Evolutionary conservation across 2,888 invertebrate species (phyloP).

Genomic region (Drosophila fungiperda): DNA sequence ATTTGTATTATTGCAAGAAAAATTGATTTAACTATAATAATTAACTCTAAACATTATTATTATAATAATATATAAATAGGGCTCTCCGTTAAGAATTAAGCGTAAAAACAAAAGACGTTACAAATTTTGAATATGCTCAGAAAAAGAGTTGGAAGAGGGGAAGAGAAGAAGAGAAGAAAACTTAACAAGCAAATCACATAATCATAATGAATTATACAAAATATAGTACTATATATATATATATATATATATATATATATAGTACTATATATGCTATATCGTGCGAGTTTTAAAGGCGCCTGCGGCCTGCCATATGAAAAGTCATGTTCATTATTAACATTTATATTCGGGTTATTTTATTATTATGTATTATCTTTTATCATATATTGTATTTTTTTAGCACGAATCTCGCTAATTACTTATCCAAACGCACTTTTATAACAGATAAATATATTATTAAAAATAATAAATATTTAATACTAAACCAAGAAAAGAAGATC

Average conservation of each 20-base stretch:
- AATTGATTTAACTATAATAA: conserved; percentile 12
- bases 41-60: conserved; percentile 19
- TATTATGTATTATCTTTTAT: conserved; percentile 42
- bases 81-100: conserved; percentile 7
- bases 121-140: conserved; percentile 52
- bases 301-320: conserved; percentile 59
- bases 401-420: conserved; percentile 61
- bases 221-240: conserved; percentile 14
- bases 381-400: conserved; percentile 44
- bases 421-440: conserved; percentile 47
- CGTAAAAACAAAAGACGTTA: conserved; percentile 32
- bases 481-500: conserved; percentile 3
- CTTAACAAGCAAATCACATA: conserved; percentile 7
- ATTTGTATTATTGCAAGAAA: conserved; percentile 22
- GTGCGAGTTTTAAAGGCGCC: conserved; percentile 29
- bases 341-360: conserved; percentile 37
- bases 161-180: background rate
- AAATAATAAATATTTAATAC: conserved; percentile 48
- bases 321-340: conserved; percentile 64
- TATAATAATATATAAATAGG: conserved; percentile 5
- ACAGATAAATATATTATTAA: conserved; percentile 34
- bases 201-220: conserved; percentile 1
- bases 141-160: background rate
- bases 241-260: conserved; percentile 10
- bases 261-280: conserved; percentile 8